Percentiles rank a stretch among this genome's conserved stretches.
Conservation (phyloP, 2,797 vertebrate species). For the Urosaurus nigricauda region DNA sequence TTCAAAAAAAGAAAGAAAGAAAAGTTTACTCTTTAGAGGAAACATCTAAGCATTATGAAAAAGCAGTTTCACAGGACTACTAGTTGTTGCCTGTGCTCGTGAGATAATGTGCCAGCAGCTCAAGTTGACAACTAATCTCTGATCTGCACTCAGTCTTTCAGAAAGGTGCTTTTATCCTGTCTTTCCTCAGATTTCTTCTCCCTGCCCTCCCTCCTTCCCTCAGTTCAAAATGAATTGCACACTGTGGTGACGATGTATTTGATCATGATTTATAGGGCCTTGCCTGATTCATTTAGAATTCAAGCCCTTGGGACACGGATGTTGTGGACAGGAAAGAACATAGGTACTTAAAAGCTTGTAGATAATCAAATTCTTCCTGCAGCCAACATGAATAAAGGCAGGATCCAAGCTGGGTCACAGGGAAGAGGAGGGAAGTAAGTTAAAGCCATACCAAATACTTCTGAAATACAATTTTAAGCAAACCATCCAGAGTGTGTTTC, state of each 20-base stretch:
- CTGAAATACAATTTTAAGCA: neutral
- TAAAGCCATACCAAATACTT: neutral
- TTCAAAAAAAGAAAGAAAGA: constrained; percentile 40
- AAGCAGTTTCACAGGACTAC: constrained; percentile 71
- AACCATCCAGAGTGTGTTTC: neutral
- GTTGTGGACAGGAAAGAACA: constrained; percentile 64
- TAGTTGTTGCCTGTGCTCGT: constrained; percentile 71
- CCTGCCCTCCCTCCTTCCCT: constrained; percentile 59
- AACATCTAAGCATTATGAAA: constrained; percentile 76
- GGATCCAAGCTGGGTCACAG: constrained; percentile 48
- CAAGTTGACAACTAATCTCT: constrained; percentile 76
- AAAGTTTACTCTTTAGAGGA: constrained; percentile 68
- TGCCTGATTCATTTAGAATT: constrained; percentile 55
- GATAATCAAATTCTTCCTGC: constrained; percentile 65
- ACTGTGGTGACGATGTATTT: constrained; percentile 62
- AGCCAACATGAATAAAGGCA: constrained; percentile 29
- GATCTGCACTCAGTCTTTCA: constrained; percentile 72
- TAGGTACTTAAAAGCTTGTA: constrained; percentile 72
- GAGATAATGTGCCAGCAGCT: constrained; percentile 65
- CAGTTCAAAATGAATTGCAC: constrained; percentile 71
- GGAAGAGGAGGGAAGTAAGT: neutral
- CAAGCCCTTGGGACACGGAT: constrained; percentile 58
- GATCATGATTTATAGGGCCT: constrained; percentile 74
- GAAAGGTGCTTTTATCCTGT: constrained; percentile 74
- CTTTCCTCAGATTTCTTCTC: constrained; percentile 64